Percentiles rank a stretch among this genome's conserved stretches.
These are phyloP conservation scores for Tyrannus savana DNA, from an alignment of 2,113 vertebrate species.

Conservation along the genomic window DNA sequence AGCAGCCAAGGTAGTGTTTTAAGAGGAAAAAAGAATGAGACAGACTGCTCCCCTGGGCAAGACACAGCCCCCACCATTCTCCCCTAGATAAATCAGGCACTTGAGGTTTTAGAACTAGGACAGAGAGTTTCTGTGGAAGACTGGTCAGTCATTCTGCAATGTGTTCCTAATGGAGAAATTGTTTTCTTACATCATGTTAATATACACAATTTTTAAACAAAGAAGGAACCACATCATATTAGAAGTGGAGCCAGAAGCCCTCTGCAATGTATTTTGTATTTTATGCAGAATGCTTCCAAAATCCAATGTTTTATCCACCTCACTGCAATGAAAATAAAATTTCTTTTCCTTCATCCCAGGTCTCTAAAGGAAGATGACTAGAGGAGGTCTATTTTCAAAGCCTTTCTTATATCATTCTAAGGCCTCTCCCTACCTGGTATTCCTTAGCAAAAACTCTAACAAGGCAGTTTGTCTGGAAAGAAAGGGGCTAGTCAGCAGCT, in stretches of 20 bases:
- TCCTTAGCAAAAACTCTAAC: not conserved
- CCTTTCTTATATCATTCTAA: not conserved
- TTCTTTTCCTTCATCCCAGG: not conserved
- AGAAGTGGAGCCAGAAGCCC: not conserved
- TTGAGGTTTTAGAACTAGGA: not conserved
- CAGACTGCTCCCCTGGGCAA: not conserved
- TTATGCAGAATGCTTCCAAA: not conserved
- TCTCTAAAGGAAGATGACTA: not conserved
- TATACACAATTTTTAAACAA: not conserved
- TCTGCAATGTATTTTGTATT: not conserved
- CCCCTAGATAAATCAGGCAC: not conserved
- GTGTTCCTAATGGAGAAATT: not conserved
- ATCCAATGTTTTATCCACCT: not conserved
- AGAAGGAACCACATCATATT: not conserved
- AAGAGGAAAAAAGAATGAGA: not conserved
- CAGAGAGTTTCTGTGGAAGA: not conserved
- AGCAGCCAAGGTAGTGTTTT: not conserved
- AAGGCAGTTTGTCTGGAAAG: not conserved
- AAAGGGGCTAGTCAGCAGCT: not conserved
- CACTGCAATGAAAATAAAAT: not conserved
- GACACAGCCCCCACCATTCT: not conserved
- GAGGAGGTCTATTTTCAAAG: not conserved
- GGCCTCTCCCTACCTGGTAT: not conserved
- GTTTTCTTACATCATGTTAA: not conserved
- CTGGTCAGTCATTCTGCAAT: not conserved